These are phyloP conservation scores for Archilochus colubris DNA, from an alignment of 2,113 vertebrate genomes.

Conservation along the genomic window DNA sequence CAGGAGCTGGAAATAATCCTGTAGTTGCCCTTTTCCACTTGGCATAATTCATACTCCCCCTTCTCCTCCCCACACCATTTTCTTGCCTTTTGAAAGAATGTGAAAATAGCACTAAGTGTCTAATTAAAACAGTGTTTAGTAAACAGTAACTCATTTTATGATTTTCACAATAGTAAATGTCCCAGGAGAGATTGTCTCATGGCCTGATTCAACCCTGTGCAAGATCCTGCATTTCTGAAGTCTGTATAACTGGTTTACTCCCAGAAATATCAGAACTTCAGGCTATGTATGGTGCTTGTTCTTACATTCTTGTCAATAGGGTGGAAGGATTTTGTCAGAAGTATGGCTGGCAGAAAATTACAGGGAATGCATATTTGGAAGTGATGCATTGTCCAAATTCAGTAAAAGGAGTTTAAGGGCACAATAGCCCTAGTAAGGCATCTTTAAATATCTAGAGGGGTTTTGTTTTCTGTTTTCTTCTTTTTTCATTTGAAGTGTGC, in stretches of 20 bases:
- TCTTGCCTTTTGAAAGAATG: constrained; percentile 22
- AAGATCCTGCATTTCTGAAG: not conserved
- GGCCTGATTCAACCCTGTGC: not conserved
- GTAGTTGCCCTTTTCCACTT: constrained; percentile 36
- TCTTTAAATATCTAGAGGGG: not conserved
- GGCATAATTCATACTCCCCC: not conserved
- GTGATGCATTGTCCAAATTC: not conserved
- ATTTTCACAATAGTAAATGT: not conserved
- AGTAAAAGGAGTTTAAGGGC: not conserved
- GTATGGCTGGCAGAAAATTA: not conserved
- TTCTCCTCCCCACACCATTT: not conserved
- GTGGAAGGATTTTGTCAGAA: not conserved
- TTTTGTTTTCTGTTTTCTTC: no score
- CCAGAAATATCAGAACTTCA: not conserved
- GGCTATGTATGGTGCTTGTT: not conserved
- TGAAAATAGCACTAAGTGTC: not conserved
- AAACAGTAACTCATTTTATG: not conserved
- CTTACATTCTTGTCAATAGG: not conserved
- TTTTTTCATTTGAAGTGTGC: not conserved
- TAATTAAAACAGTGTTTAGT: constrained; percentile 3
- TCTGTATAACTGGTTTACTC: not conserved
- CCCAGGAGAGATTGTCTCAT: not conserved
- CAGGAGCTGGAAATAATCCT: constrained; percentile 53
- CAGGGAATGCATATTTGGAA: not conserved
- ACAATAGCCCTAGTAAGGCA: not conserved